A percentile compares a stretch with the other conserved stretches of the same genome.
Evolutionary conservation across 2,797 vertebrate genomes (phyloP).

Genomic region (Channa striata): DNA sequence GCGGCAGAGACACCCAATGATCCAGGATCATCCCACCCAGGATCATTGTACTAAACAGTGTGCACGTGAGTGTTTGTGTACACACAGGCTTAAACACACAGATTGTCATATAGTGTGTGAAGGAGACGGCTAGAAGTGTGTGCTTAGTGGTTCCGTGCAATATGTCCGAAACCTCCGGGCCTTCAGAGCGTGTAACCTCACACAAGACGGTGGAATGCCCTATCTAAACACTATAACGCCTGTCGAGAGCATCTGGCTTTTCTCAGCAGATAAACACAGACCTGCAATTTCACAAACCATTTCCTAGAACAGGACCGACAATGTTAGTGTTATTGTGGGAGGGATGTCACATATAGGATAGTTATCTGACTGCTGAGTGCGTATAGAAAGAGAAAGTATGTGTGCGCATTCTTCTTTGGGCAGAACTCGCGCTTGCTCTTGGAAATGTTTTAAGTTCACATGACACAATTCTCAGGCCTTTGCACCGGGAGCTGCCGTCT

Average conservation of each 20-base stretch:
- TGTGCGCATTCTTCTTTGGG: neutral
- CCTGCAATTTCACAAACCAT: slow-evolving; percentile 22
- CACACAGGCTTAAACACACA: slow-evolving; percentile 21
- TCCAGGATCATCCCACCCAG: no score
- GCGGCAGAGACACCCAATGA: slow-evolving; percentile 39
- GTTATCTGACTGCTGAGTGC: neutral
- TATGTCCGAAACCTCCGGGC: neutral
- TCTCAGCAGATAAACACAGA: slow-evolving; percentile 40
- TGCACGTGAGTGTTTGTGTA: neutral
- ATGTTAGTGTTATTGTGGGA: slow-evolving; percentile 1
- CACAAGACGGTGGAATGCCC: slow-evolving; percentile 41
- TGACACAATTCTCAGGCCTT: neutral
- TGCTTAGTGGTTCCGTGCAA: neutral
- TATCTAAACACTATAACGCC: slow-evolving; percentile 48
- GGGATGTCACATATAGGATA: neutral
- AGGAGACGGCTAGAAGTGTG: neutral
- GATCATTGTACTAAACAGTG: slow-evolving; percentile 15
- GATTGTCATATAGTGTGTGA: neutral
- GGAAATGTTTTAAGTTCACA: neutral
- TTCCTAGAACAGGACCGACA: neutral
- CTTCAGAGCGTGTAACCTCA: slow-evolving; percentile 18
- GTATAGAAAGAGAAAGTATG: neutral
- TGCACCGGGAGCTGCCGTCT: neutral
- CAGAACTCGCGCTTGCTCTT: neutral
- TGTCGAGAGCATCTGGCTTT: slow-evolving; percentile 32